A percentile compares a stretch with the other conserved stretches of the same genome.
Evolutionary conservation across 2,888 invertebrate species (phyloP).

Genomic region (Troides aeacus): DNA sequence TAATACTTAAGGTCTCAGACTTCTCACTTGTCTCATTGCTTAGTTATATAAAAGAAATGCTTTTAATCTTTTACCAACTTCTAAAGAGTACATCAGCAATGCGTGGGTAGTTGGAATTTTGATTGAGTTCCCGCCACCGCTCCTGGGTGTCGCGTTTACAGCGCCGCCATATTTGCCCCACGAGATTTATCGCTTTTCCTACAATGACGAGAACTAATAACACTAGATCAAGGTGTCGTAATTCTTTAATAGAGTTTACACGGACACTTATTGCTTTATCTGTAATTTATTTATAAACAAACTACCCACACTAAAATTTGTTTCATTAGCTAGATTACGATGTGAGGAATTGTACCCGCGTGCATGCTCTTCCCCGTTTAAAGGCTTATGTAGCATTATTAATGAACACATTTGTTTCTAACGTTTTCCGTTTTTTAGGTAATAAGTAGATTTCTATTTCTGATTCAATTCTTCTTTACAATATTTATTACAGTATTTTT

Average conservation of each 20-base stretch:
- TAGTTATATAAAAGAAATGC: not conserved
- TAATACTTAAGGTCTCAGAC: no score
- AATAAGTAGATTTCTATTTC: not conserved
- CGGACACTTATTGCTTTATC: slow-evolving; percentile 23
- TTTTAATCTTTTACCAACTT: not conserved
- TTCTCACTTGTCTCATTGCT: no score
- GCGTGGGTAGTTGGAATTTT: slow-evolving; percentile 46
- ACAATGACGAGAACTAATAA: slow-evolving; percentile 27
- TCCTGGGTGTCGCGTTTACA: slow-evolving; percentile 21
- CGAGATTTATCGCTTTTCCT: slow-evolving; percentile 31
- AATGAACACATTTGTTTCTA: not conserved
- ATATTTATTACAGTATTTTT: no score
- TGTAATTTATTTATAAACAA: slow-evolving; percentile 18
- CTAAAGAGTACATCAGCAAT: not conserved
- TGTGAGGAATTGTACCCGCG: not conserved
- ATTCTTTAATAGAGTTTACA: slow-evolving; percentile 24
- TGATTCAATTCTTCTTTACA: no score
- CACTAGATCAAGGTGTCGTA: slow-evolving; percentile 32
- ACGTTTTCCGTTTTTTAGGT: not conserved
- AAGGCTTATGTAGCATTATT: not conserved
- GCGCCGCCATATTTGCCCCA: slow-evolving; percentile 19
- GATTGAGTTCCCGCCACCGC: slow-evolving; percentile 48
- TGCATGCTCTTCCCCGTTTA: not conserved
- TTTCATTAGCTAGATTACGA: slow-evolving; percentile 10
- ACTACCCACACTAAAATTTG: slow-evolving; percentile 17